phyloP scores from a whole-genome alignment of 2,888 invertebrate species.

The Exocentrus adspersus region DNA sequence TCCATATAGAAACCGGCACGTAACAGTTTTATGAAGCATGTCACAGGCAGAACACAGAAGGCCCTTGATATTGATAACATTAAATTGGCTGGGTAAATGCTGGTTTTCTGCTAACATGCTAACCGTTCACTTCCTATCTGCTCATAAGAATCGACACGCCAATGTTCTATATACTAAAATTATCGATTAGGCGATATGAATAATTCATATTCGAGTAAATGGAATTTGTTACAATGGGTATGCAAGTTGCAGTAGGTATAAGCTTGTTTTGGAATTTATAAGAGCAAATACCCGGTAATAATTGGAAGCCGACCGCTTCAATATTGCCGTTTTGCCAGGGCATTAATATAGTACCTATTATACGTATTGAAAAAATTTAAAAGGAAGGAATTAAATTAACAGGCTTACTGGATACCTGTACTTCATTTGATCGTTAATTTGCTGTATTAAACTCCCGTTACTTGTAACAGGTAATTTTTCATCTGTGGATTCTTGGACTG shows the following conservation, averaged over 20 bases:
- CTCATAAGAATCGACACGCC: slow-evolving; percentile 45
- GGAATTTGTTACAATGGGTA: background rate
- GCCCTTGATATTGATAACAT: slow-evolving; percentile 31
- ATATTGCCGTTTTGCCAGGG: too few species aligned
- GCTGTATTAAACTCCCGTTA: too few species aligned
- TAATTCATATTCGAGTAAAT: background rate
- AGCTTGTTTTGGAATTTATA: background rate
- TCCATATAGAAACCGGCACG: slow-evolving; percentile 7
- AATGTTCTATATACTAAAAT: slow-evolving; percentile 19
- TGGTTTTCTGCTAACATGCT: slow-evolving; percentile 47
- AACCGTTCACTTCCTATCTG: slow-evolving; percentile 51
- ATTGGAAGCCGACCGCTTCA: too few species aligned
- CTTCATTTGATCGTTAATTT: too few species aligned
- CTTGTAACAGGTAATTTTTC: too few species aligned
- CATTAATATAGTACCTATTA: too few species aligned
- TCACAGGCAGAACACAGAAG: slow-evolving; percentile 1
- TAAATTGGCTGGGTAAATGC: slow-evolving; percentile 35
- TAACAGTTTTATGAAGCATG: slow-evolving; percentile 11
- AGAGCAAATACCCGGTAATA: background rate
- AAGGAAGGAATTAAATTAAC: background rate
- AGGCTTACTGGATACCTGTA: background rate
- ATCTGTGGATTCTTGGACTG: too few species aligned
- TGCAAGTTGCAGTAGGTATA: background rate
- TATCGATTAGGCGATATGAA: slow-evolving; percentile 13
- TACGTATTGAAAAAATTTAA: too few species aligned